Evolutionary conservation across 2,888 invertebrate species (phyloP).

Genomic region (Machimus rusticus): DNA sequence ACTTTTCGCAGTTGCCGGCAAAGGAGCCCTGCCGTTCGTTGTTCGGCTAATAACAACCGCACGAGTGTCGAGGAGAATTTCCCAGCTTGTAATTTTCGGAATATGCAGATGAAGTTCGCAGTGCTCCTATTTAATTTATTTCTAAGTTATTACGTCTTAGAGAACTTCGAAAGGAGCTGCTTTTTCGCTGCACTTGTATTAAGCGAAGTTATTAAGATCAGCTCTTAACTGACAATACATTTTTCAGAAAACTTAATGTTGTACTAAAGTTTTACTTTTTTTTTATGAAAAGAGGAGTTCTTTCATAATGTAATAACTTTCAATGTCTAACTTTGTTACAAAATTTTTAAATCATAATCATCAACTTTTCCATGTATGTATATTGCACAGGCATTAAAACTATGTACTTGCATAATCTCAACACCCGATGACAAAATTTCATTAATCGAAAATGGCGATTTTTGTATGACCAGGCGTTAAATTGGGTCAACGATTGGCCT

Average conservation of each 20-base stretch:
- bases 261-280: neutral
- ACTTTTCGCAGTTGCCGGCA: neutral
- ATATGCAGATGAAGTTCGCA: neutral
- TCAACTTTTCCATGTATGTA: too few species aligned
- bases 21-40: neutral
- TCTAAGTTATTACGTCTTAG: neutral
- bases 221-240: neutral
- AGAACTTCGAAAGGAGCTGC: neutral
- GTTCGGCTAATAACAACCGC: neutral
- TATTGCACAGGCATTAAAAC: too few species aligned
- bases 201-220: neutral
- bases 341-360: neutral
- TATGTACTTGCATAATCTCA: neutral
- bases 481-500: neutral
- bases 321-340: neutral
- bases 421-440: neutral
- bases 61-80: neutral
- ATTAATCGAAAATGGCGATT: neutral
- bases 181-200: neutral
- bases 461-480: neutral
- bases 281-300: neutral
- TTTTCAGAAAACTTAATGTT: neutral
- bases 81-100: neutral
- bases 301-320: neutral
- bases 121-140: neutral